A percentile compares a stretch with the other conserved stretches of the same genome.
phyloP scores from a whole-genome alignment of 2,888 invertebrate species.

The Cerastis leucographa region DNA sequence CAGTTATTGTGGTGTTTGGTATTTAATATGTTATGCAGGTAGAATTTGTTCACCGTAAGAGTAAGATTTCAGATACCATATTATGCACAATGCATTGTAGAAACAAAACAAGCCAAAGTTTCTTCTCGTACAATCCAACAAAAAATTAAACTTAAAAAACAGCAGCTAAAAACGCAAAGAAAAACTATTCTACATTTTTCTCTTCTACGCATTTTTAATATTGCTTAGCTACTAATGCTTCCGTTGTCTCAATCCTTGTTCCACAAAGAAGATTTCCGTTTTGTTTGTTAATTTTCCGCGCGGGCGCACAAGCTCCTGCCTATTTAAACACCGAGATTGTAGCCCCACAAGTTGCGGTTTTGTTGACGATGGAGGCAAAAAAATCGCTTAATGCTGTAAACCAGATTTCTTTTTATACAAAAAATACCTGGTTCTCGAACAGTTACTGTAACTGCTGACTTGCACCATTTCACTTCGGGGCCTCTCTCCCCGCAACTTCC shows the following conservation, averaged over 20 bases:
- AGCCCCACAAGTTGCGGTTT: slow-evolving; percentile 53
- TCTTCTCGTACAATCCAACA: background rate
- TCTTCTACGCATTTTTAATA: slow-evolving; percentile 55
- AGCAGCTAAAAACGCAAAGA: background rate
- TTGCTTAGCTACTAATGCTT: slow-evolving; percentile 62
- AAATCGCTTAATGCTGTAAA: slow-evolving; percentile 17
- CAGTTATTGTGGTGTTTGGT: slow-evolving; percentile 19
- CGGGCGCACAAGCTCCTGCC: slow-evolving; percentile 73
- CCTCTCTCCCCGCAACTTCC: background rate
- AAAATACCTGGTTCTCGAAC: background rate
- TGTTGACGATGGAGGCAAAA: slow-evolving; percentile 19
- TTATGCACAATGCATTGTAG: background rate
- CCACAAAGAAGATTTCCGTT: slow-evolving; percentile 77
- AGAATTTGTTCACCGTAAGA: background rate
- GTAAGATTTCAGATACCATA: background rate
- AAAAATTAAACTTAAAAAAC: background rate
- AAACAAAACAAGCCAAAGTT: background rate
- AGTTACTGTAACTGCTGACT: background rate
- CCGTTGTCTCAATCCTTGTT: slow-evolving; percentile 57
- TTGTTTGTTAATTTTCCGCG: slow-evolving; percentile 82
- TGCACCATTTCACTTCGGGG: background rate
- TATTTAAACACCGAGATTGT: slow-evolving; percentile 51
- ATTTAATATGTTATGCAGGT: background rate
- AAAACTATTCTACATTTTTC: slow-evolving; percentile 38
- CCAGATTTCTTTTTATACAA: slow-evolving; percentile 11